Evolutionary conservation across 2,797 vertebrate species (phyloP).

Genomic region (Rhynchonycteris naso): DNA sequence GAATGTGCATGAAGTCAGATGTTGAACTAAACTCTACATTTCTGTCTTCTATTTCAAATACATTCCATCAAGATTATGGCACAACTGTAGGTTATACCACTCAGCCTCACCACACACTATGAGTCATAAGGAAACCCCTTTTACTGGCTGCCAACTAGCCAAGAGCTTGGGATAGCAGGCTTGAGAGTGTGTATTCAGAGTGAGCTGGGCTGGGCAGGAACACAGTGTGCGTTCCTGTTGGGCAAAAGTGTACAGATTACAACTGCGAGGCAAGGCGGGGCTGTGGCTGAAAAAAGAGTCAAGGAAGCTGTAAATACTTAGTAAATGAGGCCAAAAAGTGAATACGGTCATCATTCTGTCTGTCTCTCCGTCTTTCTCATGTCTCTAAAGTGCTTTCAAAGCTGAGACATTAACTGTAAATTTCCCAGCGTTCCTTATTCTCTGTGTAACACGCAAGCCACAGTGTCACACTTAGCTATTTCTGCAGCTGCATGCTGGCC

Average conservation of each 20-base stretch:
- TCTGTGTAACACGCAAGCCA: background rate
- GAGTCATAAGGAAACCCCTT: constrained; percentile 73
- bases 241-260: constrained; percentile 64
- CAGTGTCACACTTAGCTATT: constrained; percentile 48
- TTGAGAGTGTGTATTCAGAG: constrained; percentile 68
- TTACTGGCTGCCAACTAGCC: constrained; percentile 71
- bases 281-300: constrained; percentile 56
- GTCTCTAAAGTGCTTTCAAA: constrained; percentile 74
- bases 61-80: constrained; percentile 66
- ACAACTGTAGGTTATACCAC: constrained; percentile 51
- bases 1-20: constrained; percentile 62
- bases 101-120: constrained; percentile 43
- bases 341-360: background rate
- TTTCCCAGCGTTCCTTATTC: background rate
- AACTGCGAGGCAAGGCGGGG: constrained; percentile 73
- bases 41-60: constrained; percentile 61
- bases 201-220: constrained; percentile 66
- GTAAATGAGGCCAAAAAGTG: constrained; percentile 63
- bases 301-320: constrained; percentile 63
- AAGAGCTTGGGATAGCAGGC: constrained; percentile 61
- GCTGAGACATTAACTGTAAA: background rate
- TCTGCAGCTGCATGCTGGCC: constrained; percentile 43
- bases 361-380: background rate
- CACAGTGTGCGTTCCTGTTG: constrained; percentile 79
- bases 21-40: constrained; percentile 64